These are phyloP conservation scores for Zalophus californianus DNA, from an alignment of 2,797 vertebrate genomes.

Conservation along the genomic window DNA sequence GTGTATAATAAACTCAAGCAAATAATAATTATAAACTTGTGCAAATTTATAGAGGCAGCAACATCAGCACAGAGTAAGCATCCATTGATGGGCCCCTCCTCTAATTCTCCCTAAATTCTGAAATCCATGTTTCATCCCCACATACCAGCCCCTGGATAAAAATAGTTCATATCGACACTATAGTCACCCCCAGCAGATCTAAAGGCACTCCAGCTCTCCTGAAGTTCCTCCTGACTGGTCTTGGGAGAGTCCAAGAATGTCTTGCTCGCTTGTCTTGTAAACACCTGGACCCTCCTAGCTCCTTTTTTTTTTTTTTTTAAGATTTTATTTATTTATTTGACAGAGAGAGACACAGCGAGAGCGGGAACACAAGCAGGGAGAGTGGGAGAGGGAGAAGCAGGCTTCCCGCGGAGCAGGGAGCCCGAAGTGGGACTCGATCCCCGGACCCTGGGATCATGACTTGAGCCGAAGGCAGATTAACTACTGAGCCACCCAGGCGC, in stretches of 20 bases:
- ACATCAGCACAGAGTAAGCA: not conserved
- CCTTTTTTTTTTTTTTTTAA: too few relatives aligned
- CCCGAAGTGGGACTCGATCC: too few relatives aligned
- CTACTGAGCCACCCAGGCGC: too few relatives aligned
- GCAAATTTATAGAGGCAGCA: not conserved
- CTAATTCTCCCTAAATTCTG: not conserved
- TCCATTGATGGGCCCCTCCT: not conserved
- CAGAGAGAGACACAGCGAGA: too few relatives aligned
- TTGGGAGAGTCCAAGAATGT: not conserved
- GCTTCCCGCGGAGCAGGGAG: too few relatives aligned
- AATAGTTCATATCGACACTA: not conserved
- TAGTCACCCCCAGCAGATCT: rapidly evolving
- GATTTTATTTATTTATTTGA: too few relatives aligned
- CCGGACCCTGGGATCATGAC: too few relatives aligned
- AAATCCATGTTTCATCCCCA: not conserved
- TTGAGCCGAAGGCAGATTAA: too few relatives aligned
- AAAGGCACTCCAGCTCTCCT: not conserved
- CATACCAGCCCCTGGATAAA: not conserved
- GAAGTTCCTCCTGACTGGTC: not conserved
- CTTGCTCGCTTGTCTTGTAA: not conserved
- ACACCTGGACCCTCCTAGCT: not conserved
- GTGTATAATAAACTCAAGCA: not conserved
- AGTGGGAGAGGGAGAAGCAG: too few relatives aligned
- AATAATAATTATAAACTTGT: not conserved
- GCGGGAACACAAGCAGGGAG: too few relatives aligned